Conservation (phyloP, 2,797 vertebrate species). For the Macropodus opercularis region DNA sequence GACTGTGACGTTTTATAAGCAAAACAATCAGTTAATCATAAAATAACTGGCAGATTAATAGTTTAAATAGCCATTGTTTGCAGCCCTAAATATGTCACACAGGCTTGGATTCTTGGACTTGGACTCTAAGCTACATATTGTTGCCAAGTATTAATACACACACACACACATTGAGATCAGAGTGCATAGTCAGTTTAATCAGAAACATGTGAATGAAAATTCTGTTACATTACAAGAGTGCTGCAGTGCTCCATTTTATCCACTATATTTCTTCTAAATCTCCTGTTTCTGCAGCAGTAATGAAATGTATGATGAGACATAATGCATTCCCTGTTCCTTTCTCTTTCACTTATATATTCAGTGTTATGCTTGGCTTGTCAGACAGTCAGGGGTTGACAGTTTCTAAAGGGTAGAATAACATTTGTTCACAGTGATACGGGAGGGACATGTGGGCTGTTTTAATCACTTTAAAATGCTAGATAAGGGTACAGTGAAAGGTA, state of each 20-base stretch:
- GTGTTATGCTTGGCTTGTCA: conserved; percentile 50
- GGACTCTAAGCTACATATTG: not conserved
- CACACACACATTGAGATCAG: not conserved
- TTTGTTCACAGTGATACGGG: conserved; percentile 42
- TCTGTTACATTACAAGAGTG: conserved; percentile 1
- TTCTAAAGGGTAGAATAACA: conserved; percentile 61
- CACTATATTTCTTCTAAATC: conserved; percentile 15
- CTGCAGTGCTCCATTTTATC: conserved; percentile 27
- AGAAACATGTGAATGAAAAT: not conserved
- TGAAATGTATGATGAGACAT: conserved; percentile 44
- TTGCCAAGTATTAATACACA: not conserved
- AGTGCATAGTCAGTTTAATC: conserved; percentile 42
- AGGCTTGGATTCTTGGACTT: not conserved
- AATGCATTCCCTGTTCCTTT: conserved; percentile 38
- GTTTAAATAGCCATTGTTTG: not conserved
- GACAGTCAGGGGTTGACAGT: conserved; percentile 44
- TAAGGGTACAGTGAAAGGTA: conserved; percentile 75
- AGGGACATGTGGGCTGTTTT: conserved; percentile 58
- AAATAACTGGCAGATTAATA: not conserved
- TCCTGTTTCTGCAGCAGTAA: conserved; percentile 23
- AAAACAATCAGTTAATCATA: not conserved
- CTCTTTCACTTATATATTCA: conserved; percentile 22
- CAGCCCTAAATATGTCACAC: not conserved
- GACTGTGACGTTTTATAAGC: not conserved
- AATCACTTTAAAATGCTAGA: conserved; percentile 68